Conservation (phyloP, 2,113 vertebrate genomes). For the Ailuropoda melanoleuca region DNA sequence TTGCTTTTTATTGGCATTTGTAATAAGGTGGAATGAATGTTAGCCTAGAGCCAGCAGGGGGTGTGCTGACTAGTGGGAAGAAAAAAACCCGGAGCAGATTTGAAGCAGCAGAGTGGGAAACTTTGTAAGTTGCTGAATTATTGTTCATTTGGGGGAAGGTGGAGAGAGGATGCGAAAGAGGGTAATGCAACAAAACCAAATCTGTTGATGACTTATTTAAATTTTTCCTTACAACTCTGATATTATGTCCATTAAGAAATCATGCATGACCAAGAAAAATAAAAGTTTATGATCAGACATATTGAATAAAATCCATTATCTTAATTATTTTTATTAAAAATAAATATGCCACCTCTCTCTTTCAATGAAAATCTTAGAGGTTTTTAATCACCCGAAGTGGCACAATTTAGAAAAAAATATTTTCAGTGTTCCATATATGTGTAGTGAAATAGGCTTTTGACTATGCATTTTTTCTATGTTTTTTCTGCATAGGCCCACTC, state of each 20-base stretch:
- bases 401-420: not conserved
- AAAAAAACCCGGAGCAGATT: conserved; percentile 35
- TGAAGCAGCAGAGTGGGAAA: conserved; percentile 65
- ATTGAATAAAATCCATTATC: not conserved
- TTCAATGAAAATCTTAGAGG: not conserved
- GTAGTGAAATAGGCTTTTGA: not conserved
- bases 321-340: not conserved
- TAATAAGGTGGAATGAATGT: conserved; percentile 73
- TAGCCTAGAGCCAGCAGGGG: conserved; percentile 75
- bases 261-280: not conserved
- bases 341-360: not conserved
- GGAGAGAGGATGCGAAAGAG: not conserved
- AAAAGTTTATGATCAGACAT: not conserved
- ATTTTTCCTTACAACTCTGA: conserved; percentile 9
- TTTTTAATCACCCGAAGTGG: not conserved
- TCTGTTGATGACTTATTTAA: conserved; percentile 41
- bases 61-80: conserved; percentile 71
- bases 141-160: not conserved
- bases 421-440: not conserved
- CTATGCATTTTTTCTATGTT: not conserved
- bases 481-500: not conserved
- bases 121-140: conserved; percentile 64
- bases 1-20: conserved; percentile 75
- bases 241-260: conserved; percentile 51
- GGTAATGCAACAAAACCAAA: conserved; percentile 67